Evolutionary conservation across 2,888 invertebrate genomes (phyloP).

Genomic region (Callyntrura sp.): DNA sequence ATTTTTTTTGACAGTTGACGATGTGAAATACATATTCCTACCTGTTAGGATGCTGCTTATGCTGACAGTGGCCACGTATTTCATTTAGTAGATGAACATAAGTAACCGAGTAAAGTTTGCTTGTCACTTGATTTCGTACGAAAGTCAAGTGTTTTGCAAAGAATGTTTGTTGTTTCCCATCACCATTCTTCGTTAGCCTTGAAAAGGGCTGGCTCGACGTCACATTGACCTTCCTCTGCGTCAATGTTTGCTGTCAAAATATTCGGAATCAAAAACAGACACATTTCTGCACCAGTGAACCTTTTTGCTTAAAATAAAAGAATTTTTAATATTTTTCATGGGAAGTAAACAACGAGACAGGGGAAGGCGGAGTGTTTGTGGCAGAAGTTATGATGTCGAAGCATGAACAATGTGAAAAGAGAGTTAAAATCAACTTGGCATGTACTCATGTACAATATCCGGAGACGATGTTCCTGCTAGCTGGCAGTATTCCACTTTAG

Average conservation of each 20-base stretch:
- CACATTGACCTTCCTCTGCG: slow-evolving; percentile 46
- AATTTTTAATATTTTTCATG: slow-evolving; percentile 2
- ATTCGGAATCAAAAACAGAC: slow-evolving; percentile 9
- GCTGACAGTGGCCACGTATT: no score
- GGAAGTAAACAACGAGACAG: background rate
- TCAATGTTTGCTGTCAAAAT: slow-evolving; percentile 67
- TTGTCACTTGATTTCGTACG: slow-evolving; percentile 21
- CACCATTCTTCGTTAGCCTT: background rate
- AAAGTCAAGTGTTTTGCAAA: slow-evolving; percentile 19
- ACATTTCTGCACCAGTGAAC: slow-evolving; percentile 4
- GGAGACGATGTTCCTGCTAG: no score
- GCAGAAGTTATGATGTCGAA: slow-evolving; percentile 11
- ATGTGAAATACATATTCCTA: background rate
- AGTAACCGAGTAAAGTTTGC: slow-evolving; percentile 7
- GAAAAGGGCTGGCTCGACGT: background rate
- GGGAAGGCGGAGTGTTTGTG: slow-evolving; percentile 41
- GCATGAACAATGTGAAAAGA: background rate
- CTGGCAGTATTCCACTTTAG: no score
- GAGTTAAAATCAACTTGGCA: no score
- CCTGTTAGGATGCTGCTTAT: no score
- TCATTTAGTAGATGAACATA: no score
- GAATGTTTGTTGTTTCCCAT: background rate
- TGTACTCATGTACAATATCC: no score
- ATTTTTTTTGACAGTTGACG: slow-evolving; percentile 48
- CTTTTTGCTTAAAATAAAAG: slow-evolving; percentile 3